A percentile compares a stretch with the other conserved stretches of the same genome.
Evolutionary conservation across 2,888 invertebrate species (phyloP).

Genomic region (Acleris emargana): DNA sequence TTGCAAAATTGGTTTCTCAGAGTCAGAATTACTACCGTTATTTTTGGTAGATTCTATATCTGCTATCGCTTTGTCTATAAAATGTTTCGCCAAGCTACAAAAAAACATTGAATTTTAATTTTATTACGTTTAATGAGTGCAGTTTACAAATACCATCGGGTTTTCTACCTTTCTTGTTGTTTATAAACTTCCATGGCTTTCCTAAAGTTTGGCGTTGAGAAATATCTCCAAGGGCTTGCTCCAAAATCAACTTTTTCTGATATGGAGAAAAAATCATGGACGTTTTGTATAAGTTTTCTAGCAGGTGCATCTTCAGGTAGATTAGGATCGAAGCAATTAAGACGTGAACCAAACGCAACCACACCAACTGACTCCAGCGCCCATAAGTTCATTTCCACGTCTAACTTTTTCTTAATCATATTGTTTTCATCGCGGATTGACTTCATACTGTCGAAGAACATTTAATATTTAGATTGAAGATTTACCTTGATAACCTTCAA

Average conservation of each 20-base stretch:
- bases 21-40: conserved; percentile 42
- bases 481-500: neutral
- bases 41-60: conserved; percentile 42
- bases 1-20: conserved; percentile 83
- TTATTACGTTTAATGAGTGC: neutral
- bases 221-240: conserved; percentile 59
- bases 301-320: conserved; percentile 63
- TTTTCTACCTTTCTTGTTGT: conserved; percentile 59
- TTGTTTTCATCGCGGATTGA: conserved; percentile 75
- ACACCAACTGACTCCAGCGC: conserved; percentile 82
- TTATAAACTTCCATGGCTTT: conserved; percentile 62
- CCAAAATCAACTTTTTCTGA: conserved; percentile 59
- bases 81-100: conserved; percentile 51
- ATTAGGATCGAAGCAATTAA: conserved; percentile 63
- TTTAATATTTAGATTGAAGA: neutral
- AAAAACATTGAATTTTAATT: neutral
- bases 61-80: conserved; percentile 53
- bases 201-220: conserved; percentile 57
- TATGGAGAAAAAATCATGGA: conserved; percentile 56
- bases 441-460: conserved; percentile 70
- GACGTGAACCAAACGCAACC: conserved; percentile 65
- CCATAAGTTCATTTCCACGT: conserved; percentile 85
- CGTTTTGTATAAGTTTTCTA: conserved; percentile 57
- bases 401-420: conserved; percentile 82
- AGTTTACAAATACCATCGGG: neutral